phyloP scores from a whole-genome alignment of 35 echinoderm and acorn worm genomes.

The Apostichopus parvimensis region DNA sequence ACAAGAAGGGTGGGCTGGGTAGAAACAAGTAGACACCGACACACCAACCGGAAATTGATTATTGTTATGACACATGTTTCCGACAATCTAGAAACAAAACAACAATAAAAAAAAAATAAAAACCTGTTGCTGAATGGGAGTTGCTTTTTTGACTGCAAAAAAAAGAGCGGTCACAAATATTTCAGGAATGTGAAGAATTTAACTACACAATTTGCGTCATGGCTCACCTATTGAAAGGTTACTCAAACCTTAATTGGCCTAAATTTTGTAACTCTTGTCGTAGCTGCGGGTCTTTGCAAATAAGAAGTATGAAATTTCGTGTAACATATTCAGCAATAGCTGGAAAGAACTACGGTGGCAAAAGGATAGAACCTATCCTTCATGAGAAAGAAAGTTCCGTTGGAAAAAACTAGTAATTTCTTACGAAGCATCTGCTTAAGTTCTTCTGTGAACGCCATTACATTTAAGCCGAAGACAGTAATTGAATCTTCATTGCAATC shows the following conservation, averaged over 20 bases:
- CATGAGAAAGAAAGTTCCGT: too few species aligned
- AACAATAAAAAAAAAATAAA: constrained; percentile 2
- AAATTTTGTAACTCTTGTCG: neutral
- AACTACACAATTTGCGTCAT: constrained; percentile 22
- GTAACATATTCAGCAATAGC: too few species aligned
- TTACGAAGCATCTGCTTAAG: too few species aligned
- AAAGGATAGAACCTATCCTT: too few species aligned
- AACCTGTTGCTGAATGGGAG: constrained; percentile 19
- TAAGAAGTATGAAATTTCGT: too few species aligned
- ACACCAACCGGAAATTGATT: neutral
- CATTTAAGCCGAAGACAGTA: neutral
- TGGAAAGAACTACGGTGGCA: too few species aligned
- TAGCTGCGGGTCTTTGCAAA: neutral
- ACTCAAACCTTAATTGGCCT: neutral
- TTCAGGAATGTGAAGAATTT: constrained; percentile 28
- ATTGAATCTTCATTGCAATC: neutral
- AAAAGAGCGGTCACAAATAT: neutral
- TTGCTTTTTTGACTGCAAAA: neutral
- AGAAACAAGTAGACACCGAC: neutral
- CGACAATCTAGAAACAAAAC: neutral
- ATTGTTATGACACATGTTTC: neutral
- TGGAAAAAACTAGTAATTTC: too few species aligned
- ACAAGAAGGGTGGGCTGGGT: neutral
- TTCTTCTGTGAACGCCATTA: too few species aligned
- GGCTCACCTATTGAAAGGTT: neutral